Base-by-base conservation (phyloP, 2,113 vertebrate species). In the Pygoscelis adeliae region DNA sequence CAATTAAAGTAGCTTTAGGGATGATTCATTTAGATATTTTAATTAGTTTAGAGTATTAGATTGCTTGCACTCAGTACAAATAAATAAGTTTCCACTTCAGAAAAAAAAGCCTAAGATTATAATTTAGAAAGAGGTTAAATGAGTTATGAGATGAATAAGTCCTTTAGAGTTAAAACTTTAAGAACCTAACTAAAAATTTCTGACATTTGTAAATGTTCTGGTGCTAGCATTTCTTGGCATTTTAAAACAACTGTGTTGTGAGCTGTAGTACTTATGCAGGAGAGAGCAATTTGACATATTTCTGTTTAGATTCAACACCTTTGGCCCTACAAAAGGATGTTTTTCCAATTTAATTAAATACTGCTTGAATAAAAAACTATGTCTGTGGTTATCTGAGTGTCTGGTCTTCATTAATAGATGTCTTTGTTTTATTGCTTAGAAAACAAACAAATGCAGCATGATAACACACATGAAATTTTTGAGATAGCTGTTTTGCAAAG, bases 21-120 rank as follows among this genome's bases (percentile, higher is more conserved):
- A 61, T 83, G 36, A 65, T 83, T 86, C 23, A 44, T 47, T 42
- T 66, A 76, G 32, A 22, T 85, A 74, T 80, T 94, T 79, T 52
- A 59, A 77, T 67, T 83, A 63, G 32, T 40, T 71, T 82, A 85
- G 61, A 55, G 15, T 72, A 72, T 77, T 42, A 56, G 53, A 87
- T 63, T 86, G 21, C 58, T 95, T 81, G 50, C 69, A 93, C 40
- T 89, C 27, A 80, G n/a, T 73, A 83, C 50, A 93, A 93, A 95
- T 59, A 93, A 70, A 53, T 73, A 69, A 87, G 38, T 94, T 89
- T 93, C 55, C 40, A 87, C 36, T 87, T 89, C 55, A 86, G 77
- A 40, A 66, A 76, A 85, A 80, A 23, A 81, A 91, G 10, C 30
- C 49, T 65, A 74, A 66, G 25, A 34, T 59, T 44, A 19, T 67